Evolutionary conservation across 1,140 invertebrate species (phyloP), one percentile per base, ranked within the genome.

Genomic region (Pachyrhynchus sulphureomaculatus): DNA sequence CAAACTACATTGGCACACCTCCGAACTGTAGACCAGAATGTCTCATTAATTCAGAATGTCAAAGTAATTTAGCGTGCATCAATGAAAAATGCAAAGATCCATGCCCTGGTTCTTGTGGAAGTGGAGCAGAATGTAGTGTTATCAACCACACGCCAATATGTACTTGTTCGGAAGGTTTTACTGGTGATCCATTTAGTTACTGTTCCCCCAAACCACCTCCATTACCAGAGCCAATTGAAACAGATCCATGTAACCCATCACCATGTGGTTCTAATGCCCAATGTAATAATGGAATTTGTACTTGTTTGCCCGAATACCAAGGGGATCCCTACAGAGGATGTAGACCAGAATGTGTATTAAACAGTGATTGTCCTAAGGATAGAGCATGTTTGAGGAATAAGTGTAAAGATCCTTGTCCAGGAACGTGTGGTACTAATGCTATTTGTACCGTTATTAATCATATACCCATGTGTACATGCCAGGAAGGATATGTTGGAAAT

Each of bases 11-110:
- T 34, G 89, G 89, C 34, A 83, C 82, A 66, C 88, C 88, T 32
- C 86, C 86, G 18, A 84, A 84, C 65, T 89, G 87, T 69, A 78
- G 84, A 69, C 86, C 87, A 5, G 86, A 89, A 76, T 89, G 84
- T 75, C 81, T 77, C 33, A 84, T 84, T 41, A 87, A 86, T 70
- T 73, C 83, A 1, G 85, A 87, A 67, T 86, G 86, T 67, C 53
- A 79, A 5, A 83, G 81, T 69, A 79, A 83, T 54, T 73, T 70
- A 44, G 84, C 84, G 26, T 86, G 85, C 68, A 82, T 85, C 32
- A 79, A 81, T 49, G 80, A 84, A 32, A 86, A 83, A 74, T 89
- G 87, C 73, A 72, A 76, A 64, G 84, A 88, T 71, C 87, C 87
- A 51, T 89, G 87, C 71, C 81, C 80, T 17, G 86, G 86, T 8